Evolutionary conservation across 2,113 vertebrate species (phyloP).

Genomic region (Todiramphus saurophagus): DNA sequence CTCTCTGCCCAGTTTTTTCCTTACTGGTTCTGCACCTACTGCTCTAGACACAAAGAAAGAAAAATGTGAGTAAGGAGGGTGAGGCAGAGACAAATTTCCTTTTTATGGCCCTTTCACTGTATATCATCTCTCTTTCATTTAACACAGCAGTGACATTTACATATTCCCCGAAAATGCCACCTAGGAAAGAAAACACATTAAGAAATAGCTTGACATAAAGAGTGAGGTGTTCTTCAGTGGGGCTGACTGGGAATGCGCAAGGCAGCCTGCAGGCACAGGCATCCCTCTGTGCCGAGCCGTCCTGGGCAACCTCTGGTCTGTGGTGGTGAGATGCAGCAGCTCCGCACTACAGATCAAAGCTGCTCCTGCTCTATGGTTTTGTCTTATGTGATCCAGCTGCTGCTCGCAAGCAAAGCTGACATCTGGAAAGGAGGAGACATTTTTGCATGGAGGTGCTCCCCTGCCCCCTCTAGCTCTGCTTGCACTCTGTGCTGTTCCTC

Average conservation of each 20-base stretch:
- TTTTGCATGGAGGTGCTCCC: not conserved
- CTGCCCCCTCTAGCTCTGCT: not conserved
- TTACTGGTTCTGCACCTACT: not conserved
- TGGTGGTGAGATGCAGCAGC: not conserved
- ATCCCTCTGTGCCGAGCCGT: not conserved
- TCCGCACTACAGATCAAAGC: not conserved
- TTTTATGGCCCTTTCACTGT: not conserved
- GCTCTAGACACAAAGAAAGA: not conserved
- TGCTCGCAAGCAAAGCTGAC: not conserved
- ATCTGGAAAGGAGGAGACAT: not conserved
- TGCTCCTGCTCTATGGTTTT: not conserved
- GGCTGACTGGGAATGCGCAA: not conserved
- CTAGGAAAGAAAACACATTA: not conserved
- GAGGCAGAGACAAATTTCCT: not conserved
- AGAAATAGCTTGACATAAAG: not conserved
- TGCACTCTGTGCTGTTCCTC: not conserved
- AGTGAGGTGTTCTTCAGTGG: rapidly evolving
- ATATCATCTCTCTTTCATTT: not conserved
- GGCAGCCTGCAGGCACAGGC: not conserved
- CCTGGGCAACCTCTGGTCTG: not conserved
- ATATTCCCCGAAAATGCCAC: not conserved
- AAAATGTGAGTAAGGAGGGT: not conserved
- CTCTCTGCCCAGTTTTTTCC: not conserved
- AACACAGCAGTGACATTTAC: not conserved
- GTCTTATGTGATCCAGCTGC: not conserved